Evolutionary conservation across 2,113 vertebrate genomes (phyloP).

Genomic region (Electrona antarctica): DNA sequence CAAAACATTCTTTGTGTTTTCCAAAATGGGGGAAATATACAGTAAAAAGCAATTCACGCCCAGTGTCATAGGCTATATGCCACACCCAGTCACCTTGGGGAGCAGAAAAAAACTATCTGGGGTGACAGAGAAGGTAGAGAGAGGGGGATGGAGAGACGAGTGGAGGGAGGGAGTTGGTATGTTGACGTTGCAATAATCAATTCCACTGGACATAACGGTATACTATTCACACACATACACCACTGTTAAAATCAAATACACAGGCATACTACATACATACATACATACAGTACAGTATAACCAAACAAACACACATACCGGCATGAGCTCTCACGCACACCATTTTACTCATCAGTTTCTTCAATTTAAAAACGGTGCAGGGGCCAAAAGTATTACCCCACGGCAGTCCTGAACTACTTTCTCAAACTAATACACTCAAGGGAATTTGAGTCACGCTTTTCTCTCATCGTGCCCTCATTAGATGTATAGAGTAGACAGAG

Average conservation of each 20-base stretch:
- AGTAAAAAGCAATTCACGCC: conserved; percentile 33
- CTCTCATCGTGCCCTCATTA: conserved; percentile 42
- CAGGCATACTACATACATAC: conserved; percentile 9
- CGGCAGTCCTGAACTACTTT: conserved; percentile 39
- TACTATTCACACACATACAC: background rate
- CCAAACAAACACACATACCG: background rate
- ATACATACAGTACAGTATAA: conserved; percentile 7
- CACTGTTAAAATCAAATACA: conserved; percentile 39
- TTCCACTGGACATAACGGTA: conserved; percentile 43
- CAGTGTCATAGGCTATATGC: conserved; percentile 24
- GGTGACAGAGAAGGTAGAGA: background rate
- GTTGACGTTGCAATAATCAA: conserved; percentile 43
- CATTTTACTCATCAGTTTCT: background rate
- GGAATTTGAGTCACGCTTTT: conserved; percentile 58
- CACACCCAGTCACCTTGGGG: conserved; percentile 22
- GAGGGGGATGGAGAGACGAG: background rate
- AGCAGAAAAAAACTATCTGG: no score
- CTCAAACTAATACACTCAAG: conserved; percentile 29
- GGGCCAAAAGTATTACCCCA: conserved; percentile 12
- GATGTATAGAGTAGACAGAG: conserved; percentile 39
- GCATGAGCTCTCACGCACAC: background rate
- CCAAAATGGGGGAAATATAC: conserved; percentile 56
- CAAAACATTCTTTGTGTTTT: conserved; percentile 78
- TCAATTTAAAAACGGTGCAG: conserved; percentile 13
- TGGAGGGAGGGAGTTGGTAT: conserved; percentile 27